A percentile compares a stretch with the other conserved stretches of the same genome.
These are phyloP conservation scores for Zelleria hepariella DNA, from an alignment of 2,888 invertebrate species.

Conservation along the genomic window DNA sequence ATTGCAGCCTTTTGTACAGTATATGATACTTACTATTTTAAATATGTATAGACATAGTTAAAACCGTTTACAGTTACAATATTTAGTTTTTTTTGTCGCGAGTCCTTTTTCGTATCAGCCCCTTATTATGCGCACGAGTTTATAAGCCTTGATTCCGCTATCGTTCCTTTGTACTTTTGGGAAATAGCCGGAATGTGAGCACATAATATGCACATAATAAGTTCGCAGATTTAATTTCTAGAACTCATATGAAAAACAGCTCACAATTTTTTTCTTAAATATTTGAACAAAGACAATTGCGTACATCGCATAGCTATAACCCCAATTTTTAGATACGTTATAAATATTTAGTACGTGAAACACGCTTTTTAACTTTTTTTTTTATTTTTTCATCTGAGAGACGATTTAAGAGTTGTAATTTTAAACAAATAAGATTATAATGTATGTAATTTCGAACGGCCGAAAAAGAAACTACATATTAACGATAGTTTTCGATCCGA, in stretches of 20 bases:
- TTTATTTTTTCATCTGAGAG: conserved; percentile 31
- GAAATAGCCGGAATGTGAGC: neutral
- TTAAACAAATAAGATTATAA: conserved; percentile 17
- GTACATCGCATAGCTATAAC: conserved; percentile 44
- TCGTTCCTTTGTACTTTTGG: neutral
- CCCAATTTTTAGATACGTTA: conserved; percentile 23
- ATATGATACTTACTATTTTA: conserved; percentile 65
- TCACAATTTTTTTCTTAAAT: conserved; percentile 37
- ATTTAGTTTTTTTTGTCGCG: conserved; percentile 41
- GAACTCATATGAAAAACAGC: conserved; percentile 29
- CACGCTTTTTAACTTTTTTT: conserved; percentile 41
- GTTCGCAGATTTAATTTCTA: neutral
- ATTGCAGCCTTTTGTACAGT: conserved; percentile 67
- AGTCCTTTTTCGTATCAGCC: conserved; percentile 24
- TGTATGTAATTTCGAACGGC: conserved; percentile 16
- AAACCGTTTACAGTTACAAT: conserved; percentile 37
- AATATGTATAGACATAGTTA: conserved; percentile 66
- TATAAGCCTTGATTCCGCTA: neutral
- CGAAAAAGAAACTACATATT: conserved; percentile 48
- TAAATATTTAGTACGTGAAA: conserved; percentile 35
- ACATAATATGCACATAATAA: neutral
- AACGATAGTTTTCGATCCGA: conserved; percentile 13
- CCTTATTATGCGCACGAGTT: neutral
- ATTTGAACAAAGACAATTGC: conserved; percentile 46
- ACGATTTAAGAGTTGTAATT: neutral